Evolutionary conservation across 2,888 invertebrate genomes (phyloP).

Genomic region (Rhagonycha lutea): DNA sequence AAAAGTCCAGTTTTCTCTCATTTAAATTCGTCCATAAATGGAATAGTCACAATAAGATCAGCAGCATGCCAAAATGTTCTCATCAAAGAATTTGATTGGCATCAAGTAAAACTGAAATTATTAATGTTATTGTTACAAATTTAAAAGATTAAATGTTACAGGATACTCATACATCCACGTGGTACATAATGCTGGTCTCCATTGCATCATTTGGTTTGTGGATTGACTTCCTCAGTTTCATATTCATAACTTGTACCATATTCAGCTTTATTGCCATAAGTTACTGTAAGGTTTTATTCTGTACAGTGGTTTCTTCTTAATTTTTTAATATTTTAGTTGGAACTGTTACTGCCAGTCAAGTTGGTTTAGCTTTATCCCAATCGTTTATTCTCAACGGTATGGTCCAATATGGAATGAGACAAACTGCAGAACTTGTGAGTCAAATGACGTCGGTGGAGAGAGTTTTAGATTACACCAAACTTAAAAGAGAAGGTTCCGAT

Average conservation of each 20-base stretch:
- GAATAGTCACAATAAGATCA: conserved; percentile 83
- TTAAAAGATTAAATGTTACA: conserved; percentile 13
- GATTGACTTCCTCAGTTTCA: conserved; percentile 65
- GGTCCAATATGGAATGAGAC: conserved; percentile 78
- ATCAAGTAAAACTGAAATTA: conserved; percentile 55
- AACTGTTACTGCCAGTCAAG: conserved; percentile 59
- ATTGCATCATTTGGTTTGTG: conserved; percentile 68
- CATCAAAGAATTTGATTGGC: conserved; percentile 68
- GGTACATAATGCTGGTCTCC: conserved; percentile 65
- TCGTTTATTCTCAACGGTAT: conserved; percentile 73
- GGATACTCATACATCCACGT: conserved; percentile 68
- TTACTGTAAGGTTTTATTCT: conserved; percentile 53
- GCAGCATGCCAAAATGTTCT: conserved; percentile 72
- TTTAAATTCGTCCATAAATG: conserved; percentile 79
- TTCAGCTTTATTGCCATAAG: conserved; percentile 63
- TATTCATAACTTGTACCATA: conserved; percentile 63
- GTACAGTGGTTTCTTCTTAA: not conserved
- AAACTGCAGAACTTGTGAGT: conserved; percentile 72
- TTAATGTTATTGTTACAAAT: not conserved
- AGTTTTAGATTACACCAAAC: conserved; percentile 72
- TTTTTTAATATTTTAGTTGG: conserved; percentile 23
- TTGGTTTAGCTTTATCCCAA: conserved; percentile 72
- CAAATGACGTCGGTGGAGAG: conserved; percentile 79
- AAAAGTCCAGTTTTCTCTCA: conserved; percentile 90
- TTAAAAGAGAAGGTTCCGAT: conserved; percentile 69